Percentiles rank a stretch among this genome's conserved stretches.
Conservation (phyloP, 2,888 invertebrate genomes). For the Thysanoteuthis rhombus region DNA sequence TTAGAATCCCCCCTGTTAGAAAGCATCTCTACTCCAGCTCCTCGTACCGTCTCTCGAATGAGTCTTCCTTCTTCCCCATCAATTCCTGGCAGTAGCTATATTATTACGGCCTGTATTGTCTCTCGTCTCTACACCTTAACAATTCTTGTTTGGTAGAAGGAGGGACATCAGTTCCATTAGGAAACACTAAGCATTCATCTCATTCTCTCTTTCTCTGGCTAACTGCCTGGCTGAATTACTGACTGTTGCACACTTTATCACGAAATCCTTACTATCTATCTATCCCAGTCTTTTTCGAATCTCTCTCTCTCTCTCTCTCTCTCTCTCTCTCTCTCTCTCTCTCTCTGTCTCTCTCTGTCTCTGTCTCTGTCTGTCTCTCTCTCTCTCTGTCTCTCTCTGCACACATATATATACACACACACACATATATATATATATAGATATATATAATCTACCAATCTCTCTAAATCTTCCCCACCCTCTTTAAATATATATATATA, state of each 20-base stretch:
- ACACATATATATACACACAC: not conserved
- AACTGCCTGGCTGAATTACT: not conserved
- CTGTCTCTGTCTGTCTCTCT: not conserved
- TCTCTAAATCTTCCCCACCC: no score
- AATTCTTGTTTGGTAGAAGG: not conserved
- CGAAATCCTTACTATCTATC: no score
- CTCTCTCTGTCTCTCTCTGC: not conserved
- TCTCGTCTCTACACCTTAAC: not conserved
- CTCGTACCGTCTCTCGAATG: not conserved
- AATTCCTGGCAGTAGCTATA: not conserved
- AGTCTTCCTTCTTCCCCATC: not conserved
- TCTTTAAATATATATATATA: no score
- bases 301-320: not conserved
- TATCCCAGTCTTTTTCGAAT: not conserved
- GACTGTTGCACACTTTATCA: no score
- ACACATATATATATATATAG: not conserved
- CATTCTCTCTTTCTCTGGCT: not conserved
- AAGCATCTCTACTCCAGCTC: not conserved
- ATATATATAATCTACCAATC: no score
- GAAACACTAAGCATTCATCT: not conserved
- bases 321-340: no score
- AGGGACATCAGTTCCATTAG: not conserved
- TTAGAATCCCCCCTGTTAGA: not conserved
- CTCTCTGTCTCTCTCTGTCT: not conserved
- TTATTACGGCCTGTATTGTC: not conserved